Percentiles rank a stretch among this genome's conserved stretches.
Evolutionary conservation across 2,113 vertebrate genomes (phyloP).

Genomic region (Muntiacus reevesi): DNA sequence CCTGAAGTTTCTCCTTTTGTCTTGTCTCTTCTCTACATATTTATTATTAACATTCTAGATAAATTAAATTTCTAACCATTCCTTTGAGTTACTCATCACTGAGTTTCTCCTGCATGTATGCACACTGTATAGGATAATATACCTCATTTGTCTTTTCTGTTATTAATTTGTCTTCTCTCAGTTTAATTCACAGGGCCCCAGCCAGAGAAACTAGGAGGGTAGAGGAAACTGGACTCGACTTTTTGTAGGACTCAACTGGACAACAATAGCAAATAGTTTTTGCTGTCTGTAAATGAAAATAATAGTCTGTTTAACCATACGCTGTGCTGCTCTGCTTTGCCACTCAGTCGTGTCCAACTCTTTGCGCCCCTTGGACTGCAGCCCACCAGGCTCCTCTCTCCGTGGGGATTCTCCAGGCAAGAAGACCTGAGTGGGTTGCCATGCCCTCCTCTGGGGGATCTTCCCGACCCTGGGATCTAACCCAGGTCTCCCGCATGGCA

Average conservation of each 20-base stretch:
- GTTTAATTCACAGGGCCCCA: not conserved
- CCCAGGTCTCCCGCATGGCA: not conserved
- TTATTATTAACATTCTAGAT: not conserved
- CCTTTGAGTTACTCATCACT: not conserved
- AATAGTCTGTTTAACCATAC: not conserved
- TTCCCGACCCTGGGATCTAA: not conserved
- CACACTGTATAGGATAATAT: not conserved
- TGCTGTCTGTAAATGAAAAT: not conserved
- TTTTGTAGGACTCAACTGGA: not conserved
- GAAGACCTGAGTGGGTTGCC: not conserved
- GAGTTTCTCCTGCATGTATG: not conserved
- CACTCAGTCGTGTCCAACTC: not conserved
- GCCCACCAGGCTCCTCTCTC: not conserved
- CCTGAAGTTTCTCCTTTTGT: not conserved
- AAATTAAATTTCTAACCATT: not conserved
- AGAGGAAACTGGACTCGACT: not conserved
- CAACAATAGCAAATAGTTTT: not conserved
- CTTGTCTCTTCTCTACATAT: not conserved
- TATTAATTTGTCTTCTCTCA: not conserved
- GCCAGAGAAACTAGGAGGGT: not conserved
- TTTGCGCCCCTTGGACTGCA: not conserved
- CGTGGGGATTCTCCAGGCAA: not conserved
- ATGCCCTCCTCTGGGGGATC: not conserved
- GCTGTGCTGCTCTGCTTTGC: not conserved
- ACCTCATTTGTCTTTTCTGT: not conserved